Conservation (phyloP, 1,140 invertebrate genomes). For the Listronotus bonariensis region DNA sequence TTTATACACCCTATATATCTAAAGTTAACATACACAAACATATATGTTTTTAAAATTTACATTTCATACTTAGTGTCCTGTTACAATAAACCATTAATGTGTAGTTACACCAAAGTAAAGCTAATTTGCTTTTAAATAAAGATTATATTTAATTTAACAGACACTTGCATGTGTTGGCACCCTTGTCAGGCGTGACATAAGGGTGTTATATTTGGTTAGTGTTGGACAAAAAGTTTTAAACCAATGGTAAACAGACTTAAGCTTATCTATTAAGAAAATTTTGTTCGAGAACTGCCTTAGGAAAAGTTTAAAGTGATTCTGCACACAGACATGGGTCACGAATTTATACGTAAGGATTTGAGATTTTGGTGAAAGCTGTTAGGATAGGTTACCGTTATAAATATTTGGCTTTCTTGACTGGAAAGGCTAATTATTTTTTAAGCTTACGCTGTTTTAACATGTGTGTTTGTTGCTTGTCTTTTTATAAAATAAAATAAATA, state of each 20-base stretch:
- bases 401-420: too few species aligned
- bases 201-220: constrained; percentile 29
- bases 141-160: constrained; percentile 29
- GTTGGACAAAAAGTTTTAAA: constrained; percentile 21
- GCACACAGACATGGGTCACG: constrained; percentile 19
- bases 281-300: constrained; percentile 21
- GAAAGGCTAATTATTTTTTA: too few species aligned
- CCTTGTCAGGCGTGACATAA: constrained; percentile 16
- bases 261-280: constrained; percentile 37
- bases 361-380: neutral
- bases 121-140: constrained; percentile 29
- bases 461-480: neutral
- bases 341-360: constrained; percentile 26
- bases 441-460: neutral
- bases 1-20: too few species aligned
- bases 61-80: too few species aligned
- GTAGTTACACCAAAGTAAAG: constrained; percentile 11
- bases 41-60: too few species aligned
- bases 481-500: too few species aligned
- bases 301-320: constrained; percentile 26
- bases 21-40: too few species aligned
- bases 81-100: too few species aligned
- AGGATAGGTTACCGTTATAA: neutral
- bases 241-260: constrained; percentile 31
- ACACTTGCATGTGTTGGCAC: constrained; percentile 23